Evolutionary conservation across 2,888 invertebrate species (phyloP), one percentile per base, ranked within the genome.

Genomic region (Trachelus troglodyta): DNA sequence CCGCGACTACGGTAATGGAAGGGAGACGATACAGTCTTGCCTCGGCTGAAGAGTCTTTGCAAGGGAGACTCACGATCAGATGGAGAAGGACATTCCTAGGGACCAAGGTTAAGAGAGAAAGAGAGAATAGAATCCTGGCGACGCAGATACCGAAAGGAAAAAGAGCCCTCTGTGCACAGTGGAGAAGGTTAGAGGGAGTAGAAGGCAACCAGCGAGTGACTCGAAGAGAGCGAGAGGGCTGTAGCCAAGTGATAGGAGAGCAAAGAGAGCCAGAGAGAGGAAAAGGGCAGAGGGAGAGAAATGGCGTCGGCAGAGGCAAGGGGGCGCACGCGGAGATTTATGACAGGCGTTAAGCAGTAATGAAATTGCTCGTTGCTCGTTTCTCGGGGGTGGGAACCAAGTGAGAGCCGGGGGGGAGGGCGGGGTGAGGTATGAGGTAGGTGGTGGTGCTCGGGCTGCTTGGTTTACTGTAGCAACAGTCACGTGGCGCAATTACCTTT

Each of bases 321-420:
- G 87, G 88, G 86, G 86, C 83, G 87, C 84, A 83, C 88, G 87
- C 85, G 88, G 89, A 92, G 92, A 92, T 92, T 92, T 92, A 92
- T 92, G 92, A 91, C 90, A 90, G 91, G 91, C 92, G 92, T 92
- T 92, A 92, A 92, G 92, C 91, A 91, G 92, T 92, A 92, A 92
- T 92, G 92, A 92, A 92, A 92, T 92, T 92, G 92, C 92, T 91
- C 91, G 91, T 90, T 91, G 89, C 90, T 90, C 90, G 90, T 89
- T 90, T 88, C 89, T 88, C 85, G 83, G 84, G 86, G 74, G 83
- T 85, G 87, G 84, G 87, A 86, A 84, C 85, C 83, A 83, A 83
- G 88, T 80, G 85, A 83, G 86, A 83, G 83, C 83, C 81, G 73
- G 79, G 40, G 40, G 81, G 3, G 35, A 12, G 35, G 35, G 3